phyloP scores from a whole-genome alignment of 2,797 vertebrate species.

The Falco peregrinus region DNA sequence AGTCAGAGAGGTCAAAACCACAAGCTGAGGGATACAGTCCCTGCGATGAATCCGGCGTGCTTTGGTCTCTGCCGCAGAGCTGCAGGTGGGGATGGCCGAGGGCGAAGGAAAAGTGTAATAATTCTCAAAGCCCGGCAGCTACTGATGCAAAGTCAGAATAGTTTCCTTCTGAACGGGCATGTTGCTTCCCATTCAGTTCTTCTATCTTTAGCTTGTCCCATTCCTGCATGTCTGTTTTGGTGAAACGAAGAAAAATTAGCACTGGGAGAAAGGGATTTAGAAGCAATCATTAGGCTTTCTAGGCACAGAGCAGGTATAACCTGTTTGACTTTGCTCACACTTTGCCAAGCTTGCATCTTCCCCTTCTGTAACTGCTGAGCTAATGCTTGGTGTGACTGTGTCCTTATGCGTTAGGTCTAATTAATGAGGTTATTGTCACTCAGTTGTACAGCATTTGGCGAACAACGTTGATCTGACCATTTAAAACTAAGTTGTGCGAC shows the following conservation, averaged over 20 bases:
- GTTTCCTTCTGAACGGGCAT: background rate
- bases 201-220: background rate
- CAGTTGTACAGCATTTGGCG: background rate
- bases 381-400: background rate
- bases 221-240: background rate
- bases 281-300: constrained; percentile 22
- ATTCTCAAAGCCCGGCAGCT: background rate
- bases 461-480: background rate
- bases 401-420: background rate
- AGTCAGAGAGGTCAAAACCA: background rate
- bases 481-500: background rate
- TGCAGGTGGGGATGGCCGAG: background rate
- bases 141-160: background rate
- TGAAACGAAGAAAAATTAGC: constrained; percentile 19
- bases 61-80: background rate
- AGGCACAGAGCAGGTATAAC: constrained; percentile 45
- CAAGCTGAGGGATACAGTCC: background rate
- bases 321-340: background rate
- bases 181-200: background rate
- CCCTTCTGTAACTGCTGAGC: background rate
- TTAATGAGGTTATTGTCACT: background rate
- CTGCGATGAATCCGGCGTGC: background rate
- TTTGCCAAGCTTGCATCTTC: background rate
- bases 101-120: background rate
- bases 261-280: constrained; percentile 31